Conservation (phyloP, 2,888 invertebrate genomes). For the Eupithecia centaureata region DNA sequence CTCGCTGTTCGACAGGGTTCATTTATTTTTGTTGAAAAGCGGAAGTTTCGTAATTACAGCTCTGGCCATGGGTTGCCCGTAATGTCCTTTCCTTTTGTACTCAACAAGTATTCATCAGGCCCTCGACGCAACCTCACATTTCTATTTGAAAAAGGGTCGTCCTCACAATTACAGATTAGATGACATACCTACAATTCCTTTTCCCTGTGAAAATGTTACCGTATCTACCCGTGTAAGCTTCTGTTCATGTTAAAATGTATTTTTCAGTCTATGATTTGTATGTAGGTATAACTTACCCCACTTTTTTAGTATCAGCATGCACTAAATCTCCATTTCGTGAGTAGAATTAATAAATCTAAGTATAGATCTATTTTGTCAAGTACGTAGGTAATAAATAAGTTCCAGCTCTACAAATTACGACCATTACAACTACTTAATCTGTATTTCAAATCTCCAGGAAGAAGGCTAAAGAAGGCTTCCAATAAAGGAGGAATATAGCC, state of each 20-base stretch:
- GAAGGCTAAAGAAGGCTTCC: too few relatives aligned
- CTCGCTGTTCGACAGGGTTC: conserved; percentile 46
- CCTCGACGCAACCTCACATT: conserved; percentile 20
- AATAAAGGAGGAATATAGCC: too few relatives aligned
- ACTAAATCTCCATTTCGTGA: background rate
- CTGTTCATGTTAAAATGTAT: background rate
- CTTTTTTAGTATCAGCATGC: background rate
- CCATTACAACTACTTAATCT: background rate
- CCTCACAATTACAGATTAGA: conserved; percentile 21
- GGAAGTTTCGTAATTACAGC: conserved; percentile 59
- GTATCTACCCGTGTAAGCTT: background rate
- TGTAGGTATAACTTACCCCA: background rate
- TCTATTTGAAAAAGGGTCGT: conserved; percentile 8
- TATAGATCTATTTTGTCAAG: background rate
- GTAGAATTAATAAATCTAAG: too few relatives aligned
- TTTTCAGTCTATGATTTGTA: background rate
- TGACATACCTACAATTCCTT: conserved; percentile 17
- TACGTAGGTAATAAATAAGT: background rate
- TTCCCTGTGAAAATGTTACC: conserved; percentile 10
- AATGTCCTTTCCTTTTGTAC: conserved; percentile 33
- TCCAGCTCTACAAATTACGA: background rate
- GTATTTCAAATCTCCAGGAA: background rate
- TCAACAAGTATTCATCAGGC: conserved; percentile 56
- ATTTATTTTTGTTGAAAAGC: conserved; percentile 51
- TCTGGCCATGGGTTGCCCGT: conserved; percentile 41